phyloP scores from a whole-genome alignment of 2,113 vertebrate genomes.

The Brachyistius frenatus region DNA sequence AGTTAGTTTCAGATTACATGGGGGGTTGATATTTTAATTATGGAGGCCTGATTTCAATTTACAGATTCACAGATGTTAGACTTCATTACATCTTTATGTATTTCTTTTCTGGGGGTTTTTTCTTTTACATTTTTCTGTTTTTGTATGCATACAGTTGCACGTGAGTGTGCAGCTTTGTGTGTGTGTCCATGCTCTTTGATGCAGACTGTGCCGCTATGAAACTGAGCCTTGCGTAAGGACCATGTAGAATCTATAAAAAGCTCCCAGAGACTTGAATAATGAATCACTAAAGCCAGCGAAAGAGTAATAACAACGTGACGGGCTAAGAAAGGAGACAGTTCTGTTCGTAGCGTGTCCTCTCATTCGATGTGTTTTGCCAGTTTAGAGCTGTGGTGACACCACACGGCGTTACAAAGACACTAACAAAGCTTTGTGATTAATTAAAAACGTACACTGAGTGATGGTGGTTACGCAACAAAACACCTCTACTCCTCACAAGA shows the following conservation, averaged over 20 bases:
- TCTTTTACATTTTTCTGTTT: neutral
- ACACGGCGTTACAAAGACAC: neutral
- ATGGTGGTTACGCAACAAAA: constrained; percentile 10
- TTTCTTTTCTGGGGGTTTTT: neutral
- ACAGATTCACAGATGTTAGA: neutral
- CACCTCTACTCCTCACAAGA: neutral
- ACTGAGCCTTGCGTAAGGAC: neutral
- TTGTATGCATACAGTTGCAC: neutral
- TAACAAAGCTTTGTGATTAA: constrained; percentile 17
- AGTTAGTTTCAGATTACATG: neutral
- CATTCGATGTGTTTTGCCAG: neutral
- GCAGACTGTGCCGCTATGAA: neutral
- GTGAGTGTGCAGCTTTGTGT: neutral
- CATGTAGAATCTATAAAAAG: constrained; percentile 2
- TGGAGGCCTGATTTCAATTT: neutral
- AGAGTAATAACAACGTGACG: neutral
- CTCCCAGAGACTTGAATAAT: constrained; percentile 1
- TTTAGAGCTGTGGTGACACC: neutral
- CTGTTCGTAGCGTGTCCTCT: neutral
- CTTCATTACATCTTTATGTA: too few species aligned
- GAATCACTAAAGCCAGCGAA: constrained; percentile 1
- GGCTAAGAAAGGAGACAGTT: neutral
- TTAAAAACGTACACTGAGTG: constrained; percentile 20
- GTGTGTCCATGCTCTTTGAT: neutral
- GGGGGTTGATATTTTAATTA: neutral